Base-by-base conservation (phyloP, 2,113 vertebrate genomes). In the Barnardius zonarius region DNA sequence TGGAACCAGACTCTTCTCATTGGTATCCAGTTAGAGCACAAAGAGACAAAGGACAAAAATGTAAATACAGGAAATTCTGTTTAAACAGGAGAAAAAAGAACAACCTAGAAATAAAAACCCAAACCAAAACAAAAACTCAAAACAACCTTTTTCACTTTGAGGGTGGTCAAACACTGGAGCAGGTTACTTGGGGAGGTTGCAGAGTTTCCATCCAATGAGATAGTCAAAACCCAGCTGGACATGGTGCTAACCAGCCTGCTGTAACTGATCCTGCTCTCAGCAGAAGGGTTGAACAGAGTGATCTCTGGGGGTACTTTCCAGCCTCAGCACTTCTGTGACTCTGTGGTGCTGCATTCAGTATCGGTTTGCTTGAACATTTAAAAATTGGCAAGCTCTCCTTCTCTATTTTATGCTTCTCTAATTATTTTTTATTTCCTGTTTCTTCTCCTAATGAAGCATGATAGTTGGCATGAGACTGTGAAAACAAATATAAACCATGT, bases 261-360 rank as follows among this genome's bases (percentile, higher is more conserved):
- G 18, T 37, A 61, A 24, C 15, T 81, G 69, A 70, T 35, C 11
- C 43, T 37, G 13, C 24, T 46, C 35, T 76, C 19, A 68, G 13
- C 3, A 39, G 23, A 1, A 14, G 0, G 1, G 0, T 25, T 64
- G 24, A 13, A 41, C 14, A 11, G 17, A 28, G 19, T 0, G 0
- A 35, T 35, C 13, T 64, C 33, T 33, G 24, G 9, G 59, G 11
- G 4, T 25, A 37, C 7, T 51, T 93, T 78, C 4, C 43, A 88
- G 7, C 8, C 9, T 44, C 46, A 49, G 4, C 1, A 10, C 7
- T 63, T 73, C 35, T 52, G 3, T 46, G 15, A 4, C 73, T 37
- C n/a, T 83, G 8, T 52, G 22, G 35, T 19, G 6, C 3, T 66
- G 5, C n/a, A 19, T 27, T 75, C 62, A 76, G 39, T 18, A 57